Evolutionary conservation across 2,797 vertebrate species (phyloP).

Genomic region (Heterohyrax brucei): DNA sequence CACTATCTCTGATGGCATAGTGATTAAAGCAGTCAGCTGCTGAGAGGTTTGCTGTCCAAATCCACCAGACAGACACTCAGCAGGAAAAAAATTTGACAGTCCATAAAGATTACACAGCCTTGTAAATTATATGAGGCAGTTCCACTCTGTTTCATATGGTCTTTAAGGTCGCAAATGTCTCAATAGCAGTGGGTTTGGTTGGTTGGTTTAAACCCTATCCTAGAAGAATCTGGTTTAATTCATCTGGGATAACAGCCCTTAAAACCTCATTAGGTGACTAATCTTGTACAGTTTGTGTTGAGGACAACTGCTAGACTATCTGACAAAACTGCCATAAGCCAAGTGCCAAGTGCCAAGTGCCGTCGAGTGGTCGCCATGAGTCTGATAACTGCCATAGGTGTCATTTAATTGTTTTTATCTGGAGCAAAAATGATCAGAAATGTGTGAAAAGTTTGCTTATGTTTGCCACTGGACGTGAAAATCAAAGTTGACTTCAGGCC

Average conservation of each 20-base stretch:
- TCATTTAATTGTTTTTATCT: background rate
- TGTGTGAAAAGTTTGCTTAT: background rate
- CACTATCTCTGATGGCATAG: background rate
- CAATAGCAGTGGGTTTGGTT: background rate
- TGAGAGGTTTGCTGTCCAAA: background rate
- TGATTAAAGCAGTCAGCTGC: background rate
- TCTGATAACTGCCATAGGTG: background rate
- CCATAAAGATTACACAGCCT: background rate
- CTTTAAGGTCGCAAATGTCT: background rate
- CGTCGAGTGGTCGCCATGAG: too few species aligned
- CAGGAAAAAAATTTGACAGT: background rate
- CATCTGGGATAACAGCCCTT: background rate
- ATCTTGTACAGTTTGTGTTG: background rate
- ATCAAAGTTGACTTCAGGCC: background rate
- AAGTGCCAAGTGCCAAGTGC: too few species aligned
- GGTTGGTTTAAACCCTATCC: background rate
- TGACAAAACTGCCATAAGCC: background rate
- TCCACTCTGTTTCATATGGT: background rate
- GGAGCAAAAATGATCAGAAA: background rate
- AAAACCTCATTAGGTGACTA: background rate
- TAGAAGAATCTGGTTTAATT: background rate
- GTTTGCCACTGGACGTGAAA: background rate
- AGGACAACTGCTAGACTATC: background rate
- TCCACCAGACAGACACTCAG: background rate
- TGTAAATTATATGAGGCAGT: background rate